Base-by-base conservation (phyloP, 2,888 invertebrate genomes). In the Agelastica alni region DNA sequence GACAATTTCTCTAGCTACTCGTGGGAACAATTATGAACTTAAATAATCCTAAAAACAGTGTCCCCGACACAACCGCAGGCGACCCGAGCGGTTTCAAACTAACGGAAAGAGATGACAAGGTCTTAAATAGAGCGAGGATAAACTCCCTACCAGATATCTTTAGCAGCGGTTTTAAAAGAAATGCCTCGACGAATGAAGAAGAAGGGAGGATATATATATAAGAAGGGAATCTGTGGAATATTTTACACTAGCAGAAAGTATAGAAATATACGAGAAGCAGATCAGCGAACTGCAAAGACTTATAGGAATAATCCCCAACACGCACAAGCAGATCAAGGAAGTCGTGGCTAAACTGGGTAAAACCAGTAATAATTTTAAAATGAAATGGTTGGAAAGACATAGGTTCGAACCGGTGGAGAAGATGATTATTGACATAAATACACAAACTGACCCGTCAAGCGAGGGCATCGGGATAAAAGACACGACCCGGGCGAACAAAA, bases 381-480 rank as follows among this genome's bases (percentile, higher is more conserved):
- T 13, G 7, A 18, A 12, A 9, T 48, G 48, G 48, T 18, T 48
- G 16, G 39, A 39, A 14, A 17, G 12, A 12, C 16, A 48, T 18
- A 37, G 30, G n/a, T 48, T 7, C 10, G 14, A 37, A n/a, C 28
- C 28, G n/a, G 17, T 28, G 2, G 48, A 39, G 9, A 48, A 39
- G 10, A 37, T 30, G 1, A 39, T 16, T 5, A 16, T 34, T 9
- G 46, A 46, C 1, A 20, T 4, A 10, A 36, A 36, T 6, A 22
- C 34, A 5, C 46, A 46, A 10, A 46, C 32, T 2, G 46, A 46
- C 1, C 34, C 12, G n/a, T 16, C n/a, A n/a, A n/a, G n/a, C n/a
- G n/a, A n/a, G n/a, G n/a, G n/a, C n/a, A n/a, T n/a, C n/a, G n/a
- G n/a, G n/a, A n/a, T n/a, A n/a, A n/a, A n/a, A n/a, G n/a, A n/a